These are phyloP conservation scores for Epicauta chinensis DNA, from an alignment of 1,140 invertebrate genomes.

Conservation along the genomic window DNA sequence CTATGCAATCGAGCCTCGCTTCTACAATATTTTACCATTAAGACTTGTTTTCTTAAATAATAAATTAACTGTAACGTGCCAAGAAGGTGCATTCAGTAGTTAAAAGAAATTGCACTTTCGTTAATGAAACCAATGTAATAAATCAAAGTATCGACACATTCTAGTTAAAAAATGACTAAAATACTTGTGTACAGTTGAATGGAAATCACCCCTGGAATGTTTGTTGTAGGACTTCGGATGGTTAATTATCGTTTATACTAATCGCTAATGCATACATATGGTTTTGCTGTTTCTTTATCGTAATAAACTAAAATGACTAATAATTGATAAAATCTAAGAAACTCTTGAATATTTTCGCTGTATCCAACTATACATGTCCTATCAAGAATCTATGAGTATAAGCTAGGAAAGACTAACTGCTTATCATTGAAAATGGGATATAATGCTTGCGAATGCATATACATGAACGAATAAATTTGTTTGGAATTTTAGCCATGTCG, in stretches of 20 bases:
- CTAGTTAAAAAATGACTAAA: no score
- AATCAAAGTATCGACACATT: no score
- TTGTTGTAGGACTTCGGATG: no score
- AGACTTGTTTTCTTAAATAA: constrained; percentile 8
- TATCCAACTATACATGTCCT: constrained; percentile 17
- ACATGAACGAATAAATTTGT: constrained; percentile 13
- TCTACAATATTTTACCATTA: constrained; percentile 8
- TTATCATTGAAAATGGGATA: constrained; percentile 9
- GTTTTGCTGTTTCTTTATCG: no score
- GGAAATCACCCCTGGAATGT: no score
- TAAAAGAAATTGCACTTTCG: no score
- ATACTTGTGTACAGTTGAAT: no score
- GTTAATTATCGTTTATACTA: no score
- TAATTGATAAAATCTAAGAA: constrained; percentile 12
- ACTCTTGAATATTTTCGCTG: constrained; percentile 11
- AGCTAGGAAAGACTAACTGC: constrained; percentile 12
- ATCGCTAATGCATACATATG: no score
- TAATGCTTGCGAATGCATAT: constrained; percentile 18
- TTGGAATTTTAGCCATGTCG: background rate
- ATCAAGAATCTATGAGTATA: constrained; percentile 17
- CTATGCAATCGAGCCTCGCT: background rate
- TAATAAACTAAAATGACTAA: background rate
- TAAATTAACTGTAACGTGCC: constrained; percentile 5
- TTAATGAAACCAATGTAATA: no score
- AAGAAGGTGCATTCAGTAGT: constrained; percentile 3